Percentiles rank a stretch among this genome's conserved stretches.
Evolutionary conservation across 1,140 invertebrate species (phyloP).

Genomic region (Temnothorax curvispinosus): DNA sequence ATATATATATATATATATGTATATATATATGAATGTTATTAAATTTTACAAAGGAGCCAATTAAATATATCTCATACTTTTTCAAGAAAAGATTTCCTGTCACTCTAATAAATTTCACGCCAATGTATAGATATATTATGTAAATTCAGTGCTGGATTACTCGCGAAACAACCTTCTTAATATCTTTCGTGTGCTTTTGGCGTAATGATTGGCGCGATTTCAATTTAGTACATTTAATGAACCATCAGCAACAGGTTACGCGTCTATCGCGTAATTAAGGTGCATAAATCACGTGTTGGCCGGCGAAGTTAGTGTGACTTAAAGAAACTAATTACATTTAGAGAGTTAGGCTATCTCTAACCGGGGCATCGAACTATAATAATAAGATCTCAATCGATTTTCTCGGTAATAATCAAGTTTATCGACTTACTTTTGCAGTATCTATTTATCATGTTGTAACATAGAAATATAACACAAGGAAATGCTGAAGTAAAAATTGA

Average conservation of each 20-base stretch:
- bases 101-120: background rate
- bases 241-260: conserved; percentile 21
- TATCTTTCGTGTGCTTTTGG: background rate
- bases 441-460: background rate
- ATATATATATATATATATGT: background rate
- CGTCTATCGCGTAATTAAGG: conserved; percentile 34
- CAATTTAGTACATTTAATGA: conserved; percentile 35
- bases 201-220: conserved; percentile 44
- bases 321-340: conserved; percentile 1
- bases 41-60: background rate
- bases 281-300: background rate
- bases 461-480: background rate
- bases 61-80: background rate
- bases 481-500: background rate
- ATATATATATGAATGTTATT: background rate
- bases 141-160: background rate
- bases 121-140: background rate
- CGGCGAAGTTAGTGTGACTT: background rate
- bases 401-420: background rate
- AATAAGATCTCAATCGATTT: background rate
- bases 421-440: background rate
- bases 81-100: background rate
- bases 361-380: background rate
- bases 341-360: background rate
- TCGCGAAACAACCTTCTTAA: background rate